Conservation (phyloP, 1,140 invertebrate genomes). For the Zaprionus davidi region DNA sequence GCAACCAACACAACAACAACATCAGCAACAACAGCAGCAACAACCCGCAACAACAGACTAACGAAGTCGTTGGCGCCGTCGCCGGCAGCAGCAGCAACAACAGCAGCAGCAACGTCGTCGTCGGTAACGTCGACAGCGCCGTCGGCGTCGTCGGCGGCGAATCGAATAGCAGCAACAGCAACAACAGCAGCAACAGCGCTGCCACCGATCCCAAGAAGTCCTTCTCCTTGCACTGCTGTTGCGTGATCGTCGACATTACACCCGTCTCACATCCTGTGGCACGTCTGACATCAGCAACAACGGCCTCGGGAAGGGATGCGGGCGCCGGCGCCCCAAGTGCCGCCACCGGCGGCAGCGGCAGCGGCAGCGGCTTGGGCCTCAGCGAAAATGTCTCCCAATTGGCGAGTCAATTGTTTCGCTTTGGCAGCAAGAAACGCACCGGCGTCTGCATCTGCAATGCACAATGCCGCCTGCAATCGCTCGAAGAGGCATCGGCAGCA, state of each 20-base stretch:
- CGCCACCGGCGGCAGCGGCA: conserved; percentile 83
- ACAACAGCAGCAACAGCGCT: conserved; percentile 51
- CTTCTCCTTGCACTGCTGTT: conserved; percentile 84
- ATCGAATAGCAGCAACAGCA: conserved; percentile 43
- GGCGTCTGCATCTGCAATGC: conserved; percentile 84
- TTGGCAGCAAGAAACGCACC: conserved; percentile 77
- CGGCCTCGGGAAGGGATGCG: conserved; percentile 84
- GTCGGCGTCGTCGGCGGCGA: conserved; percentile 11
- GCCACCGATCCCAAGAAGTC: conserved; percentile 77
- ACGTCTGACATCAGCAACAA: conserved; percentile 84
- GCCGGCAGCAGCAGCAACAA: conserved; percentile 17
- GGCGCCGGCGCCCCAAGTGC: conserved; percentile 56
- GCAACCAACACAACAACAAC: conserved; percentile 29
- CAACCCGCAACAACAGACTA: neutral
- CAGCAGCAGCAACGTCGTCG: neutral
- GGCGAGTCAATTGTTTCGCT: conserved; percentile 81
- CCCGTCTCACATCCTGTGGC: conserved; percentile 80
- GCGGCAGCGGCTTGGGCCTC: conserved; percentile 82
- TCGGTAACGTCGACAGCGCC: conserved; percentile 7
- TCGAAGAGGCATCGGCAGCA: conserved; percentile 55
- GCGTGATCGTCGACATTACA: conserved; percentile 84
- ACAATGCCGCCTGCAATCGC: conserved; percentile 75
- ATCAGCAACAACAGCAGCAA: conserved; percentile 4
- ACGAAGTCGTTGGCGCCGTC: conserved; percentile 1
- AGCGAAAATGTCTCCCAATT: conserved; percentile 80